Conservation (phyloP, 2,797 vertebrate species). For the Micromesistius poutassou region DNA sequence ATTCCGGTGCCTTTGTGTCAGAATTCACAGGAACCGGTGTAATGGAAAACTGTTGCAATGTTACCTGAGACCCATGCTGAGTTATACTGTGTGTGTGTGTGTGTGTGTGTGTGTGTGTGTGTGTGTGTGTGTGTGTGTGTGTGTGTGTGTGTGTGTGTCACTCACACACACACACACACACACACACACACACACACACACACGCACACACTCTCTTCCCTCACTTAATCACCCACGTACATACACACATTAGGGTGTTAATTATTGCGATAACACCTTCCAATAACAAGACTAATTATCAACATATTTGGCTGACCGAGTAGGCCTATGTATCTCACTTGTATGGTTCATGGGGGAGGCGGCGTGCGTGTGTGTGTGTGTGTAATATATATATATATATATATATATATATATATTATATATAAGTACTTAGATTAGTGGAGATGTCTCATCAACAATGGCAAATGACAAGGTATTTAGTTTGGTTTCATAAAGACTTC, state of each 20-base stretch:
- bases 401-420: too few species aligned
- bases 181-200: constrained; percentile 17
- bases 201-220: constrained; percentile 7
- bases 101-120: constrained; percentile 50
- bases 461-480: not conserved
- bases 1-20: constrained; percentile 71
- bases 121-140: constrained; percentile 47
- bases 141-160: constrained; percentile 3
- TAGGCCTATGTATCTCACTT: constrained; percentile 67
- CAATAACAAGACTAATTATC: constrained; percentile 80
- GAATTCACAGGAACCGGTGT: constrained; percentile 75
- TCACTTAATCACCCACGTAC: constrained; percentile 22
- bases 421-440: not conserved
- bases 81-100: constrained; percentile 46
- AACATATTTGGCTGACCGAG: constrained; percentile 77
- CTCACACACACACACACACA: constrained; percentile 10
- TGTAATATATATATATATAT: not conserved
- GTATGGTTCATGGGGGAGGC: constrained; percentile 51
- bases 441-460: not conserved
- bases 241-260: constrained; percentile 72
- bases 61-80: constrained; percentile 61
- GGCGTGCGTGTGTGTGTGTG: constrained; percentile 33
- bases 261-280: constrained; percentile 83
- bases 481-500: too few species aligned
- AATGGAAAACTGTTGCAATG: constrained; percentile 70